Base-by-base conservation (phyloP, 2,797 vertebrate species). In the Halcyon badia region DNA sequence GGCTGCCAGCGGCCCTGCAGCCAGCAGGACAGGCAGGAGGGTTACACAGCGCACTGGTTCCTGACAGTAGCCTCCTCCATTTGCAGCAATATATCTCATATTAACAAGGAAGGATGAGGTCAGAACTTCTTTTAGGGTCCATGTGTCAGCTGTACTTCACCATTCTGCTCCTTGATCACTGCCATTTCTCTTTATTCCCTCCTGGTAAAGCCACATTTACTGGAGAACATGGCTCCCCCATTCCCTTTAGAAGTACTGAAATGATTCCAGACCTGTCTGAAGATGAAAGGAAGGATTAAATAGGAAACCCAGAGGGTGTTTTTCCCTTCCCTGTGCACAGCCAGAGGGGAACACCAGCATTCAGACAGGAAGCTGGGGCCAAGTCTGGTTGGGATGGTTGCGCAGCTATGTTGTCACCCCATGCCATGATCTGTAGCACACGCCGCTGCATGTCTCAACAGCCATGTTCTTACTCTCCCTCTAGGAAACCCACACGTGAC, bases 281-380 rank as follows among this genome's bases (percentile, higher is more conserved):
- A 76, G 44, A 64, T 66, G n/a, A 92, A 73, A 91, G 21, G 68
- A 94, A 13, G 52, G 26, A 46, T 95, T 89, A 89, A 96, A 88
- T n/a, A 95, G 77, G 68, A 94, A 92, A 83, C 17, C 33, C 49
- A 69, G 70, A 87, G 44, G 22, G 8, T 66, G 14, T 66, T 87
- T 89, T 80, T 79, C 21, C 30, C n/a, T 87, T 75, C 33, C 41
- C 39, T 70, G 14, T 51, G 60, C 14, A 37, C 58, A 87, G 62
- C 14, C 44, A 88, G 65, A 33, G 26, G 20, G 42, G 18, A 95
- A 18, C 17, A 75, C n/a, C 52, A 90, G 28, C 4, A 8, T 39
- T 83, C 37, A 65, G 17, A 21, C 0, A 2, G 61, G 69, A 86
- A 83, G n/a, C 30, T 66, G 35, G 28, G 22, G 6, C 37, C 58